Percentiles rank a stretch among this genome's conserved stretches.
These are phyloP conservation scores for Eubucco bourcierii DNA, from an alignment of 2,113 vertebrate species.

Conservation along the genomic window DNA sequence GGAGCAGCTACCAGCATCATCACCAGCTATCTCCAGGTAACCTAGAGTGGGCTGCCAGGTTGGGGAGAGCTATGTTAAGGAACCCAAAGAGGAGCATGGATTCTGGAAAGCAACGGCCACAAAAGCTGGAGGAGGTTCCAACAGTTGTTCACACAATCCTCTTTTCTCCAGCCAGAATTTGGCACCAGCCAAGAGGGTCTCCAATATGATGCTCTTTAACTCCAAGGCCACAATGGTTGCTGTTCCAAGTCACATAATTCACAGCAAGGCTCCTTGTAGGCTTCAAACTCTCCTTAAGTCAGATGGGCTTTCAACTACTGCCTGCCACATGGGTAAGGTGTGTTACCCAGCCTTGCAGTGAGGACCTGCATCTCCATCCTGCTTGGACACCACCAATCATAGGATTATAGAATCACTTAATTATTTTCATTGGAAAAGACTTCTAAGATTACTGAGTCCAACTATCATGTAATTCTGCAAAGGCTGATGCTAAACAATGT, in stretches of 20 bases:
- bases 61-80: background rate
- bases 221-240: accelerated
- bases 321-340: background rate
- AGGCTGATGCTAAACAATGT: too few species aligned
- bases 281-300: background rate
- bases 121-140: background rate
- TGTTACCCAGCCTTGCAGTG: background rate
- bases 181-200: background rate
- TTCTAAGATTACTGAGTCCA: too few species aligned
- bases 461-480: too few species aligned
- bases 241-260: background rate
- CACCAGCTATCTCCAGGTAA: background rate
- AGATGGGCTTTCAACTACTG: background rate
- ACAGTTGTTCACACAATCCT: accelerated
- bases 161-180: background rate
- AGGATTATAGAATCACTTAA: too few species aligned
- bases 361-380: background rate
- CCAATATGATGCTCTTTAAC: background rate
- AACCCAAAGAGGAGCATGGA: background rate
- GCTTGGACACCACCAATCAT: background rate
- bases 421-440: too few species aligned
- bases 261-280: background rate
- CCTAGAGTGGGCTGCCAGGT: background rate
- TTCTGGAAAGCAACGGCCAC: background rate
- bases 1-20: background rate